Evolutionary conservation across 2,888 invertebrate species (phyloP).

Genomic region (Agrypnus murinus): DNA sequence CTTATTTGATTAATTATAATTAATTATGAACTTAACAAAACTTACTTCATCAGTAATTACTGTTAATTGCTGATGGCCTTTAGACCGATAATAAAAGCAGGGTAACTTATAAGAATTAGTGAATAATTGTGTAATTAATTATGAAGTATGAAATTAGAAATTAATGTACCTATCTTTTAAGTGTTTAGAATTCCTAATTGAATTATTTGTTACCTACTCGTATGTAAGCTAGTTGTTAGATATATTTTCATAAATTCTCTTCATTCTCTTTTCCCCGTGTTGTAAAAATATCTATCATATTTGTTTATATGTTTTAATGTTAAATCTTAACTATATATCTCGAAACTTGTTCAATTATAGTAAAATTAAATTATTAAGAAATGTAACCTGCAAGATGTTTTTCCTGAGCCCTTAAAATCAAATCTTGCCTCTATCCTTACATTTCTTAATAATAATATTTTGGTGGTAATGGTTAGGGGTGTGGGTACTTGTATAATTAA

Average conservation of each 20-base stretch:
- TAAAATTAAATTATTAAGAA: slow-evolving; percentile 20
- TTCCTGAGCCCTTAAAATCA: slow-evolving; percentile 66
- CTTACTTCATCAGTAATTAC: no score
- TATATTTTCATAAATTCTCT: slow-evolving; percentile 11
- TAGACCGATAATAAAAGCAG: slow-evolving; percentile 48
- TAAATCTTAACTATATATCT: slow-evolving; percentile 22
- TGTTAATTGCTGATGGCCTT: slow-evolving; percentile 40
- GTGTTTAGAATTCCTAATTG: background rate
- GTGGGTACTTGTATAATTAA: slow-evolving; percentile 6
- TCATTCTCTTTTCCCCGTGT: no score
- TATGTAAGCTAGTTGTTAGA: background rate
- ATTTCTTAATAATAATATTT: slow-evolving; percentile 39
- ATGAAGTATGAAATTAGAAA: slow-evolving; percentile 22
- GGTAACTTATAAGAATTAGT: slow-evolving; percentile 38
- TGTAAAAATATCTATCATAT: background rate
- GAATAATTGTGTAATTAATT: background rate
- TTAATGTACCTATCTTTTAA: slow-evolving; percentile 10
- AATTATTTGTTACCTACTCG: background rate
- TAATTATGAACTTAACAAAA: no score
- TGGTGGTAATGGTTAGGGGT: slow-evolving; percentile 4
- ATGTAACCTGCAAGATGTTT: slow-evolving; percentile 61
- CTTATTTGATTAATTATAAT: no score
- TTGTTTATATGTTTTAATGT: slow-evolving; percentile 24
- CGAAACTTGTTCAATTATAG: no score
- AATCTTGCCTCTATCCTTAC: slow-evolving; percentile 55